Evolutionary conservation across 30 jellyfish, hydroid and myxozoan genomes (phyloP).

Genomic region (Aurelia aurita): DNA sequence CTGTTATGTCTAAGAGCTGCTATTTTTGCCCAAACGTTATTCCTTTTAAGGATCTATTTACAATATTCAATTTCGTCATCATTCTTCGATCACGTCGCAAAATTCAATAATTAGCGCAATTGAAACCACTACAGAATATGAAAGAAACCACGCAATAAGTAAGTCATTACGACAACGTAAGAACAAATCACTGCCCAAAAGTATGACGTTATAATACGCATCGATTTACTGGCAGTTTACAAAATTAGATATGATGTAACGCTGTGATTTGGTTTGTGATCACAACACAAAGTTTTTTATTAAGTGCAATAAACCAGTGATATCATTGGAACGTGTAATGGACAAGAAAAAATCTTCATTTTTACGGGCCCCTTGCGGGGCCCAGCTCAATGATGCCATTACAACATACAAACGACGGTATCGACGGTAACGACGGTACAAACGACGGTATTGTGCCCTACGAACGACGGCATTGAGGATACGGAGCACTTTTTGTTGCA

Average conservation of each 20-base stretch:
- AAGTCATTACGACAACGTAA: background rate
- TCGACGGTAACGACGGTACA: no score
- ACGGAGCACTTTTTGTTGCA: no score
- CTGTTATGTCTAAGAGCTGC: background rate
- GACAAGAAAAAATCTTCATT: constrained; percentile 3
- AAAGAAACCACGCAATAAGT: background rate
- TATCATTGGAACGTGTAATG: background rate
- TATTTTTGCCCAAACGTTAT: constrained; percentile 6
- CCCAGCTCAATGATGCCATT: constrained; percentile 16
- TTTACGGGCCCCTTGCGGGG: no score
- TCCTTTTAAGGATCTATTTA: constrained; percentile 1
- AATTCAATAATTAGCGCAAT: no score
- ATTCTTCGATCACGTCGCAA: constrained; percentile 1
- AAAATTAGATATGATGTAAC: no score
- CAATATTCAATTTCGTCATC: constrained; percentile 40
- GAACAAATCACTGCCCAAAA: background rate
- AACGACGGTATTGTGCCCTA: no score
- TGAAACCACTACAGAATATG: background rate
- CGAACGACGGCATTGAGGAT: no score
- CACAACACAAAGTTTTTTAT: background rate
- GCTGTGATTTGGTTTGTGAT: no score
- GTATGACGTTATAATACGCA: no score
- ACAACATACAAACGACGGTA: constrained; percentile 30
- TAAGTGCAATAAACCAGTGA: background rate
- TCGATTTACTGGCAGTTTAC: no score